phyloP scores from a whole-genome alignment of 1,140 invertebrate genomes.

The Probaryconus sp. region DNA sequence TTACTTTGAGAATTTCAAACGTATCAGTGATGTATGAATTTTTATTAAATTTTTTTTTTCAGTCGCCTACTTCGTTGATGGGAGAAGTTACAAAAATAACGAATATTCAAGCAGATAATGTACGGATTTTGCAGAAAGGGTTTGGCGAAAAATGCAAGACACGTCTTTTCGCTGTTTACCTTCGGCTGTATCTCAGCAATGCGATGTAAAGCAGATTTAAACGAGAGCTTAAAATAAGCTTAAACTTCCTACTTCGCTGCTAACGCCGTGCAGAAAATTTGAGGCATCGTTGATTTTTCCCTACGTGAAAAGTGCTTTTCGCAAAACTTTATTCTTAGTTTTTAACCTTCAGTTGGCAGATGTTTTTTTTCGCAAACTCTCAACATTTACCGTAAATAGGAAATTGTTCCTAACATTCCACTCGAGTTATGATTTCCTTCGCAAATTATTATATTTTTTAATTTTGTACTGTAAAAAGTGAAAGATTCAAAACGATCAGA shows the following conservation, averaged over 20 bases:
- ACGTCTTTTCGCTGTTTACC: slow-evolving; percentile 12
- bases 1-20: too few species aligned
- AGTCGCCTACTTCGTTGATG: too few species aligned
- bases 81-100: too few species aligned
- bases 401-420: too few species aligned
- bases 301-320: not conserved
- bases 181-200: slow-evolving; percentile 9
- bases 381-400: too few species aligned
- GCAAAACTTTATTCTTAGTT: not conserved
- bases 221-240: slow-evolving; percentile 9
- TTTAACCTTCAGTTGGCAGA: not conserved
- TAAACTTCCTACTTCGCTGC: slow-evolving; percentile 11
- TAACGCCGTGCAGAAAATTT: slow-evolving; percentile 9
- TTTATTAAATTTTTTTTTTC: too few species aligned
- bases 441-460: too few species aligned
- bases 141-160: not conserved
- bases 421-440: too few species aligned
- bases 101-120: not conserved
- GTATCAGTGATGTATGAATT: too few species aligned
- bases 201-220: slow-evolving; percentile 19
- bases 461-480: too few species aligned
- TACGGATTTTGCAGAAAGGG: not conserved
- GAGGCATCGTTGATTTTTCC: slow-evolving; percentile 3
- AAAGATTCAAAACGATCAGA: too few species aligned
- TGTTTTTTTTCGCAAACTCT: not conserved